Percentiles rank a stretch among this genome's conserved stretches.
phyloP scores from a whole-genome alignment of 2,888 invertebrate species.

The Dinocampus coccinellae region DNA sequence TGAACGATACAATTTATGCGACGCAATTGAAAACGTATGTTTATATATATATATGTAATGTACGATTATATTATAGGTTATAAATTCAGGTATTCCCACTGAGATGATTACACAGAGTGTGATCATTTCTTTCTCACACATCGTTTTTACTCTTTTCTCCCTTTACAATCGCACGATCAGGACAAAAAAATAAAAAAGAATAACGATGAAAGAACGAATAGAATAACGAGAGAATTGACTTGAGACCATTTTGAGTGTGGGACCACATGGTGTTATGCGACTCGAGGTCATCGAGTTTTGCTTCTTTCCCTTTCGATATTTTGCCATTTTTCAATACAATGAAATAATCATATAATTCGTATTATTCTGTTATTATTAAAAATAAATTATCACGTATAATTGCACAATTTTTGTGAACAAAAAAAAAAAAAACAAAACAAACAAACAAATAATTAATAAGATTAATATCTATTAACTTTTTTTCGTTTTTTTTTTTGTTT shows the following conservation, averaged over 20 bases:
- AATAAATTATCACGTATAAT: conserved; percentile 76
- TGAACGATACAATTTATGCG: neutral
- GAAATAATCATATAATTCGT: neutral
- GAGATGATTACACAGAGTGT: neutral
- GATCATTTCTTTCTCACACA: neutral
- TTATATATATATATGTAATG: neutral
- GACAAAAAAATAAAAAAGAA: neutral
- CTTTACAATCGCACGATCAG: neutral
- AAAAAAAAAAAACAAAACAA: neutral
- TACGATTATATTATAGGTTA: neutral
- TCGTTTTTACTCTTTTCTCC: too few relatives aligned
- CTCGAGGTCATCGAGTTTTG: conserved; percentile 58
- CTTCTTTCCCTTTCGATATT: conserved; percentile 35
- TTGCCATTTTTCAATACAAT: conserved; percentile 25
- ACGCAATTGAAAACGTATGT: neutral
- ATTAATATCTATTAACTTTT: neutral
- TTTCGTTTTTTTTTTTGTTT: neutral
- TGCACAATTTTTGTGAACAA: conserved; percentile 78
- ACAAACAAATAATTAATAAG: too few relatives aligned
- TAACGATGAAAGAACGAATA: neutral
- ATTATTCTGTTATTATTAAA: neutral
- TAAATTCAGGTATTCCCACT: neutral
- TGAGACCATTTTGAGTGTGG: conserved; percentile 41
- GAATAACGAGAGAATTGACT: neutral
- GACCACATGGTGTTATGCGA: conserved; percentile 39